Evolutionary conservation across 2,113 vertebrate genomes (phyloP).

Genomic region (Formicarius rufipectus): DNA sequence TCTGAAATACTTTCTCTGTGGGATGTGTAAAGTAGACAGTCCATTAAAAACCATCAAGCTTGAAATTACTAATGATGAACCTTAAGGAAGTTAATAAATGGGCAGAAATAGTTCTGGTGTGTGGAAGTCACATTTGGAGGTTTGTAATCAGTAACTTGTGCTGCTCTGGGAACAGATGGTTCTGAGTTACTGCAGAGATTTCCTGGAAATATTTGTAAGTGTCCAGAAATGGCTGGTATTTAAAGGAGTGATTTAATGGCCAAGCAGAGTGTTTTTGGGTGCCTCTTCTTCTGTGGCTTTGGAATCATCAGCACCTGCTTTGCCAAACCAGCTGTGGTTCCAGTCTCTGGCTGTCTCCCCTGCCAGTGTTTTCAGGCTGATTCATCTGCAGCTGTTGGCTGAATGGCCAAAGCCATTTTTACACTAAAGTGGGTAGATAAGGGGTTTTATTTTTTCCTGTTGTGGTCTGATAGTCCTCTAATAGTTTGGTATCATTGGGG

Average conservation of each 20-base stretch:
- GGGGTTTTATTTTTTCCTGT: neutral
- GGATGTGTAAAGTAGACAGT: neutral
- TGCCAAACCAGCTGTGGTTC: neutral
- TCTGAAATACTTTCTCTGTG: neutral
- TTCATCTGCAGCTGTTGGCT: neutral
- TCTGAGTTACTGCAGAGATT: neutral
- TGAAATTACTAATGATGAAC: conserved; percentile 8
- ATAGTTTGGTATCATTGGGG: neutral
- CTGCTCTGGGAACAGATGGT: neutral
- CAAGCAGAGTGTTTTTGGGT: neutral
- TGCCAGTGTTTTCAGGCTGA: neutral
- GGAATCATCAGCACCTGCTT: conserved; percentile 2
- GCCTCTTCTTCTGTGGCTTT: neutral
- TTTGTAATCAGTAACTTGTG: conserved; percentile 12
- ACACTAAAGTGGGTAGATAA: neutral
- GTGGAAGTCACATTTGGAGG: neutral
- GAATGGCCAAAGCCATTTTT: neutral
- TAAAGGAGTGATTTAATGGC: neutral
- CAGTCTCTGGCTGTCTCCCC: neutral
- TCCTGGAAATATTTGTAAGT: conserved; percentile 25
- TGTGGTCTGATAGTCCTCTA: neutral
- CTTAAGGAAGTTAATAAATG: conserved; percentile 24
- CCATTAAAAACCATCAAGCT: neutral
- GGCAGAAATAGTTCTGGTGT: neutral
- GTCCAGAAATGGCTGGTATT: conserved; percentile 1